Evolutionary conservation across 1,140 invertebrate species (phyloP).

Genomic region (Temnothorax longispinosus): DNA sequence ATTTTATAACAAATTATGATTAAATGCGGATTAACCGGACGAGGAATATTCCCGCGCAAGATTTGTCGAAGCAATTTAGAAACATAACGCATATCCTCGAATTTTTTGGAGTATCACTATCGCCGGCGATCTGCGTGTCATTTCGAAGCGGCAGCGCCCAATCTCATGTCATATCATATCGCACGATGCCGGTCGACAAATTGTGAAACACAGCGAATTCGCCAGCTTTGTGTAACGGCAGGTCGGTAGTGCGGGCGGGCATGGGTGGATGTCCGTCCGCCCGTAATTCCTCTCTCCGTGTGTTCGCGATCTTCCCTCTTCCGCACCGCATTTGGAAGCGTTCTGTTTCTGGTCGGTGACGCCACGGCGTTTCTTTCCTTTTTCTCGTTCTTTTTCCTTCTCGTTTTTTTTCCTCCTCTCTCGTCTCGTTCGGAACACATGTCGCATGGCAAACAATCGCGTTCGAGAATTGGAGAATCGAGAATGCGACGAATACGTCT

Average conservation of each 20-base stretch:
- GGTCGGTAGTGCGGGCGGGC: constrained; percentile 62
- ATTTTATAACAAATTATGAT: background rate
- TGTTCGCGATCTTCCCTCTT: constrained; percentile 46
- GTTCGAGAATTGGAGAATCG: background rate
- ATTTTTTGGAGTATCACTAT: background rate
- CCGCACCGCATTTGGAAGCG: constrained; percentile 65
- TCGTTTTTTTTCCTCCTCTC: background rate
- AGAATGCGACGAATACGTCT: constrained; percentile 29
- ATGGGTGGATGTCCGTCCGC: constrained; percentile 67
- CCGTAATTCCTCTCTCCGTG: constrained; percentile 51
- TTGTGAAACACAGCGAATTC: constrained; percentile 68
- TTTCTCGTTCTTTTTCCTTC: background rate
- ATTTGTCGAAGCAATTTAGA: background rate
- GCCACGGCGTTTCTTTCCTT: constrained; percentile 11
- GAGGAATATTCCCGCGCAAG: background rate
- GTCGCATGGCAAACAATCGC: constrained; percentile 43
- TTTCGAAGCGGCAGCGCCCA: background rate
- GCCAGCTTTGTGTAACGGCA: constrained; percentile 44
- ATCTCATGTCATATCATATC: constrained; percentile 23
- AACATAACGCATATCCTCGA: background rate
- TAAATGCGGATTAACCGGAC: background rate
- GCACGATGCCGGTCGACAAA: constrained; percentile 29
- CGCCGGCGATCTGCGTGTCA: background rate
- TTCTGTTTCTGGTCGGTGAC: constrained; percentile 65
- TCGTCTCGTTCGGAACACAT: background rate